Evolutionary conservation across 2,113 vertebrate species (phyloP).

Genomic region (Cebus imitator): DNA sequence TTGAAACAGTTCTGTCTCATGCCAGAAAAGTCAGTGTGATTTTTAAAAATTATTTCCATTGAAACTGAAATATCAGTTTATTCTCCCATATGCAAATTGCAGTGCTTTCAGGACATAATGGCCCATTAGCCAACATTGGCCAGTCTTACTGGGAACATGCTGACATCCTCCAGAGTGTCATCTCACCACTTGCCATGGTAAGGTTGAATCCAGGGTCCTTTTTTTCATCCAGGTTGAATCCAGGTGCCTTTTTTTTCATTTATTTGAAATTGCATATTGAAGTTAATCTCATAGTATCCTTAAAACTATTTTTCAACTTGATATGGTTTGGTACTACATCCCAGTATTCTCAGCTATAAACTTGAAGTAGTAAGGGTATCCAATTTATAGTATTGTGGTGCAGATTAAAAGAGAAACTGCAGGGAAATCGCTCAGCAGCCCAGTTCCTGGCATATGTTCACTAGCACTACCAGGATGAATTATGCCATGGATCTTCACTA

Average conservation of each 20-base stretch:
- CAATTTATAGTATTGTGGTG: neutral
- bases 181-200: neutral
- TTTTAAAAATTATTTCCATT: constrained; percentile 37
- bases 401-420: neutral
- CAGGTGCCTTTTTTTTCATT: neutral
- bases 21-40: constrained; percentile 32
- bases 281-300: neutral
- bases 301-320: constrained; percentile 15
- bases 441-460: neutral
- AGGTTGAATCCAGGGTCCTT: neutral
- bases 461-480: neutral
- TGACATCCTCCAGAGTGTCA: neutral
- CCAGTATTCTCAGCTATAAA: neutral
- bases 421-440: neutral
- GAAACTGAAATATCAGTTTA: neutral
- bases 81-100: neutral
- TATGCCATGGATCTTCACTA: neutral
- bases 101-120: neutral
- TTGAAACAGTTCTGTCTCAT: constrained; percentile 73
- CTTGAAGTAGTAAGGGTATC: neutral
- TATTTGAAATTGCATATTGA: neutral
- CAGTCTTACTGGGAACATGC: no score
- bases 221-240: neutral
- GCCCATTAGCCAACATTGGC: neutral
- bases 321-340: neutral